phyloP scores from a whole-genome alignment of 37 sponge, comb jelly and placozoan genomes.

The Axinella damicornis region DNA sequence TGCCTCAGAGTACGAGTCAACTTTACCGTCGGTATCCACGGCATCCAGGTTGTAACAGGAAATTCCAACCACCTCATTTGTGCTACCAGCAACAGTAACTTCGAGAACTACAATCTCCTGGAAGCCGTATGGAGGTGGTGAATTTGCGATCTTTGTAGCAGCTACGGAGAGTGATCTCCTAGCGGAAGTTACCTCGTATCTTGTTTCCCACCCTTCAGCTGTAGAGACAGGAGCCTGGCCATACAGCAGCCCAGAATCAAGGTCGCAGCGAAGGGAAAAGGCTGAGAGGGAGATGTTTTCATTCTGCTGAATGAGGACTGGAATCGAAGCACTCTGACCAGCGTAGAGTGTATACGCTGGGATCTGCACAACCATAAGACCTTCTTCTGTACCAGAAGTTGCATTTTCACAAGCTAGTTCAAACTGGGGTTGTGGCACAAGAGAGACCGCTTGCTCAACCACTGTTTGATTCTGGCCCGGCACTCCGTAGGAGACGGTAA shows the following conservation, averaged over 20 bases:
- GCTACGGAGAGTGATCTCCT: neutral
- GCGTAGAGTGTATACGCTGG: slow-evolving; percentile 45
- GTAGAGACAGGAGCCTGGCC: neutral
- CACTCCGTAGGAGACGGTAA: slow-evolving; percentile 32
- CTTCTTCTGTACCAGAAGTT: neutral
- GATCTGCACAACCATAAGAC: slow-evolving; percentile 5
- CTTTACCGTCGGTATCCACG: slow-evolving; percentile 13
- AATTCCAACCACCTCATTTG: neutral
- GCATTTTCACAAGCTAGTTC: slow-evolving; percentile 4
- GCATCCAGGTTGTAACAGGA: slow-evolving; percentile 1
- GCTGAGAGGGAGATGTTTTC: neutral
- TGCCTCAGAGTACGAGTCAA: slow-evolving; percentile 14
- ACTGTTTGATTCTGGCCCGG: neutral
- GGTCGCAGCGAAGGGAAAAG: slow-evolving; percentile 15
- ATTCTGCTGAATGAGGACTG: slow-evolving; percentile 11
- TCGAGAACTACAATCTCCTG: neutral
- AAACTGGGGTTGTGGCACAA: slow-evolving; percentile 22
- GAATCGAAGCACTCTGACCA: slow-evolving; percentile 12
- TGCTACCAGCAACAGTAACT: neutral
- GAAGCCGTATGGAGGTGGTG: neutral
- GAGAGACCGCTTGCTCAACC: neutral
- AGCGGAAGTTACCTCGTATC: neutral
- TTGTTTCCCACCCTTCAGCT: slow-evolving; percentile 9
- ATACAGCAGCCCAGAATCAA: slow-evolving; percentile 35
- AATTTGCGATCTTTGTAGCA: neutral